Evolutionary conservation across 2,888 invertebrate species (phyloP), one percentile per base, ranked within the genome.

Genomic region (Ecdyonurus torrentis): DNA sequence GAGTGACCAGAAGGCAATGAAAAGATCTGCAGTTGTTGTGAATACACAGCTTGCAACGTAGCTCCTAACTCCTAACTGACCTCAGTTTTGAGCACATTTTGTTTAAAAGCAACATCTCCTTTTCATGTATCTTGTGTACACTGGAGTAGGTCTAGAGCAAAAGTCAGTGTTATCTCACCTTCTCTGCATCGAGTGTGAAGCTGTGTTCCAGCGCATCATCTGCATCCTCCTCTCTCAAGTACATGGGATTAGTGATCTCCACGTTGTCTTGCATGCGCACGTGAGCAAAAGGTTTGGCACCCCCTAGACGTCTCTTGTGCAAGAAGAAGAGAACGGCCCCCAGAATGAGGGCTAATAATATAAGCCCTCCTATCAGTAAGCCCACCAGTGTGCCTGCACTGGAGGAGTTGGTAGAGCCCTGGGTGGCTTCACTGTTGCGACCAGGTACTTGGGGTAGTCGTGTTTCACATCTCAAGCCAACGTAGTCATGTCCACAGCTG

Each of bases 201-300:
- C 74, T 75, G 61, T 78, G 77, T 63, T 75, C 75, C 25, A 75
- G 67, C 1, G 79, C 77, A 23, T 73, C 74, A 68, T 83, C 81
- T 67, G 88, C 88, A 66, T 81, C 80, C 70, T 84, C 85, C 65
- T 84, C 86, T 63, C 81, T 80, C 70, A 89, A 81, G 75, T 89
- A 91, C 84, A 91, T 90, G 25, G 91, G 91, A 79, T 91, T 91
- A 72, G 78, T 85, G 71, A 88, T 87, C 79, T 89, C 91, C 71
- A 91, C 87, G 75, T 88, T 89, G 75, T 91, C 90, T 64, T 88
- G 81, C 70, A 91, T 83, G 15, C 90, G 80, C 65, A 87, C 85
- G 77, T 91, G 91, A 68, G 84, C 83, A 73, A 90, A 90, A 61
- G 85, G 81, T 67, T 79, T 78, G 2, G 83, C 80, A 70, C 55